A percentile compares a stretch with the other conserved stretches of the same genome.
Conservation (phyloP, 1,140 invertebrate species). For the Acromyrmex charruanus region DNA sequence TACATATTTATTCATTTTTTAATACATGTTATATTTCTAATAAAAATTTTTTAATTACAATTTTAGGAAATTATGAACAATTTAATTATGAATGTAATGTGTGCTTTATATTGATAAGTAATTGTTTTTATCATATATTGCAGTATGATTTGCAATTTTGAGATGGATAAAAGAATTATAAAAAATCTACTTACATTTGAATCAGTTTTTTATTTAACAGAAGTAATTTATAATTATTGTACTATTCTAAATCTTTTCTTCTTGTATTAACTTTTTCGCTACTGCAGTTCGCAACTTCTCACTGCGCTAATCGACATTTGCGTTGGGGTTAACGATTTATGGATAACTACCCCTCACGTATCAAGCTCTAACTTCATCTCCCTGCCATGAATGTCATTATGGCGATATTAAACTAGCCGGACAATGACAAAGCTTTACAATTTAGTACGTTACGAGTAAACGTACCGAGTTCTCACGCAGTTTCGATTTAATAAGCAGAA, state of each 20-base stretch:
- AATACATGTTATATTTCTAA: neutral
- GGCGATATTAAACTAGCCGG: conserved; percentile 71
- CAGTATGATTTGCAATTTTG: neutral
- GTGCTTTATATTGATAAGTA: neutral
- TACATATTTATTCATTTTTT: conserved; percentile 3
- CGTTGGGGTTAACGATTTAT: conserved; percentile 68
- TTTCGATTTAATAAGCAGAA: conserved; percentile 62
- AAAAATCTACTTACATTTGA: neutral
- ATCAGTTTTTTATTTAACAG: neutral
- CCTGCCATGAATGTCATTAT: conserved; percentile 61
- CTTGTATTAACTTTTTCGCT: conserved; percentile 59
- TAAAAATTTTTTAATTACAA: conserved; percentile 4
- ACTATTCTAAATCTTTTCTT: neutral
- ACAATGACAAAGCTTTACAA: conserved; percentile 65
- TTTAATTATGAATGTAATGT: conserved; percentile 3
- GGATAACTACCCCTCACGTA: conserved; percentile 63
- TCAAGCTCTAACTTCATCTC: conserved; percentile 31
- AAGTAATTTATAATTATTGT: neutral
- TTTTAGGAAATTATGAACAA: neutral
- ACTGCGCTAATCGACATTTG: conserved; percentile 49
- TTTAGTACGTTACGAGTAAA: conserved; percentile 43
- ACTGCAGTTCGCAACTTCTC: neutral
- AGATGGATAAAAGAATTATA: neutral
- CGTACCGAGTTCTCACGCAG: conserved; percentile 49
- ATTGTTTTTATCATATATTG: conserved; percentile 1